phyloP scores from a whole-genome alignment of 2,888 invertebrate species.

The Elysia crispata region DNA sequence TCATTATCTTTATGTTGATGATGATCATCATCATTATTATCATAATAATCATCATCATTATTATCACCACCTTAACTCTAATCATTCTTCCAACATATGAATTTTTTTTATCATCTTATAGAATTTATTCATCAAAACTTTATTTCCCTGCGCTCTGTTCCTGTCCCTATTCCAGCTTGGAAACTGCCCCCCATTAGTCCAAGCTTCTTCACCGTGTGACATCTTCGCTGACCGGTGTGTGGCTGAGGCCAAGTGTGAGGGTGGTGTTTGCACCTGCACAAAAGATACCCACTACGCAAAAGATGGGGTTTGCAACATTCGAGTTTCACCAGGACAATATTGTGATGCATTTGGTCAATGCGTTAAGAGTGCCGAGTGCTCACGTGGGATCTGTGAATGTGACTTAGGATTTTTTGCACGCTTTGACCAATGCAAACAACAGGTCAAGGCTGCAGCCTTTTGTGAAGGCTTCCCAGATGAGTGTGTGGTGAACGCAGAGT shows the following conservation, averaged over 20 bases:
- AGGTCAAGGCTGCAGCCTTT: conserved; percentile 11
- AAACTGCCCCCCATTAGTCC: conserved; percentile 15
- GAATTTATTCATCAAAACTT: too few species aligned
- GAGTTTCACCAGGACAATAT: conserved; percentile 26
- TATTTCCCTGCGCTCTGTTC: too few species aligned
- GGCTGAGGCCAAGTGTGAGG: conserved; percentile 37
- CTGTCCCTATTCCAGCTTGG: conserved; percentile 17
- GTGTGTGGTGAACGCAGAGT: conserved; percentile 44
- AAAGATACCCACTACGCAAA: conserved; percentile 37
- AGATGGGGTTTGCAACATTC: conserved; percentile 38
- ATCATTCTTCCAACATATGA: too few species aligned
- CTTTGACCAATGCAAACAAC: conserved; percentile 38
- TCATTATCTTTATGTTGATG: too few species aligned
- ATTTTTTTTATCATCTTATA: too few species aligned
- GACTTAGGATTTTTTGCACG: conserved; percentile 29
- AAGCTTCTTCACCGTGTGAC: conserved; percentile 38
- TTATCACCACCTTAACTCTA: too few species aligned
- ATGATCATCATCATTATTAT: too few species aligned
- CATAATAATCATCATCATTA: too few species aligned
- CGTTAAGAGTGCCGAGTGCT: conserved; percentile 44
- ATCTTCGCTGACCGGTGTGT: conserved; percentile 47
- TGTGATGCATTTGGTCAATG: conserved; percentile 48
- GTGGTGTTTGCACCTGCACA: conserved; percentile 39
- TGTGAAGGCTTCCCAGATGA: conserved; percentile 43
- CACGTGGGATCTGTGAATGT: conserved; percentile 32